Evolutionary conservation across 2,797 vertebrate genomes (phyloP).

Genomic region (Euthynnus affinis): DNA sequence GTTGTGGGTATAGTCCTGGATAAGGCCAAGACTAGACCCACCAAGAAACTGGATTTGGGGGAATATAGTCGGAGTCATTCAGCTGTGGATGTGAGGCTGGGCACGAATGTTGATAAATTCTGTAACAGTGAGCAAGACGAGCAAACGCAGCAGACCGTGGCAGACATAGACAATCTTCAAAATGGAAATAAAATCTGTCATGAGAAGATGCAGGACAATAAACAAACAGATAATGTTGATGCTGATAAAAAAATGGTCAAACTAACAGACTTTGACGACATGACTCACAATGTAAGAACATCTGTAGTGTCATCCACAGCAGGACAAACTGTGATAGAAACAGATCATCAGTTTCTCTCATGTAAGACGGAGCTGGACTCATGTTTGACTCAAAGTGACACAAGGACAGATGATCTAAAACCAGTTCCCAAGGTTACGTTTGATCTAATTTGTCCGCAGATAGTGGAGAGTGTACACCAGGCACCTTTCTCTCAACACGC

Average conservation of each 20-base stretch:
- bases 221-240: constrained; percentile 26
- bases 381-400: constrained; percentile 21
- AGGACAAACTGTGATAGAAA: constrained; percentile 59
- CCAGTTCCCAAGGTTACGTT: constrained; percentile 61
- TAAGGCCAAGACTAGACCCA: constrained; percentile 50
- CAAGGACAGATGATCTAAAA: constrained; percentile 30
- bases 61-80: constrained; percentile 7
- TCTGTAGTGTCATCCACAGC: constrained; percentile 57
- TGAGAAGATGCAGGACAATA: background rate
- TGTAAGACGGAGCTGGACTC: constrained; percentile 37
- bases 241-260: background rate
- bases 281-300: constrained; percentile 35
- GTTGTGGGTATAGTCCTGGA: constrained; percentile 80
- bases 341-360: background rate
- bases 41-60: constrained; percentile 55
- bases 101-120: background rate
- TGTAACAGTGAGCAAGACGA: constrained; percentile 1
- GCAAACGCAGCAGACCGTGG: background rate
- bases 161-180: background rate
- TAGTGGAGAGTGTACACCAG: constrained; percentile 72
- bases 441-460: constrained; percentile 76
- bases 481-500: constrained; percentile 60
- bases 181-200: constrained; percentile 7
- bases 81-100: constrained; percentile 20
- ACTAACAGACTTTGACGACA: constrained; percentile 33